Evolutionary conservation across 2,113 vertebrate species (phyloP), one percentile per base, ranked within the genome.

Genomic region (Tringa solitaria): DNA sequence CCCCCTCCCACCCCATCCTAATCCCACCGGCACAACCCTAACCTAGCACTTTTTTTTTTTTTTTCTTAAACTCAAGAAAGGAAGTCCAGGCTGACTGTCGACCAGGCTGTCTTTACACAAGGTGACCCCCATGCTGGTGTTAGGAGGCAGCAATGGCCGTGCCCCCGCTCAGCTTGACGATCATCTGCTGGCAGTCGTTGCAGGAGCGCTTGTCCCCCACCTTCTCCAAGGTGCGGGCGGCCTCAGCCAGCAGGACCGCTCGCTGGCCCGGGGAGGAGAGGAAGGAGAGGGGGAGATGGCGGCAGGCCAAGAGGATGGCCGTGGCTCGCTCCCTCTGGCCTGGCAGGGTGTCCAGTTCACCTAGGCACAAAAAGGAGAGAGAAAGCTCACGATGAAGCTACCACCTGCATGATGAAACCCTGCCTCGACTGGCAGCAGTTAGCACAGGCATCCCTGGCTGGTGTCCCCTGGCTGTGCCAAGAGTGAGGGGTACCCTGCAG

Each of bases 111-210:
- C 87, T 68, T 75, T 54, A 39, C 61, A 59, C 3, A 4, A 46
- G 84, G 57, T 1, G 4, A 43, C 37, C 9, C 9, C 57, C 72
- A 8, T 0, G 5, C 15, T 0, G 0, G 48, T 5, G 8, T 98
- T 98, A 99, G 94, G 99, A 99, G 87, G 99, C 99, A 0, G 99
- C 99, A 1, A 99, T 99, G 95, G 99, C 99, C 0, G 99, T 99
- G 92, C 99, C 99, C 1, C 99, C 99, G 0, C 99, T 98, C 91
- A 99, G 98, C 78, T 99, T 98, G 95, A 99, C 98, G 12, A 99
- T 98, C 97, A 99, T 99, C 97, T 99, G 99, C 95, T 99, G 99
- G 95, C 99, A 99, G 98, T 99, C 99, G 3, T 98, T 99, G 96
- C 99, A 98, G 6, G 99, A 99, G 33, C 99, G 99, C 3, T 98